Evolutionary conservation across 2,888 invertebrate species (phyloP).

Genomic region (Drosophila seclusa): DNA sequence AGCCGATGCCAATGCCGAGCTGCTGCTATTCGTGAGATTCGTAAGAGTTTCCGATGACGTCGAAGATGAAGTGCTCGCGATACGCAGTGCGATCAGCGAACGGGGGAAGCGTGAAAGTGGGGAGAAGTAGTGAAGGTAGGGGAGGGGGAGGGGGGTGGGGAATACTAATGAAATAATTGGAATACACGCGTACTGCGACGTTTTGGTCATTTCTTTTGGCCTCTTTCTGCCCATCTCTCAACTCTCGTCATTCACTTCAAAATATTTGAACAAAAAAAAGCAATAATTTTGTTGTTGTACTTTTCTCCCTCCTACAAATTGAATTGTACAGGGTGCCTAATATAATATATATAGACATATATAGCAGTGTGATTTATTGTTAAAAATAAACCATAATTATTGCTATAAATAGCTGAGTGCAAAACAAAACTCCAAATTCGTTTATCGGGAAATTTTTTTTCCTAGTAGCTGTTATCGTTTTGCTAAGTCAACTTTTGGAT

Average conservation of each 20-base stretch:
- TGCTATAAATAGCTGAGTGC: neutral
- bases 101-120: neutral
- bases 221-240: slow-evolving; percentile 14
- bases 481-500: neutral
- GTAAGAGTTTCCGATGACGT: slow-evolving; percentile 21
- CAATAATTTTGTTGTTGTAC: slow-evolving; percentile 4
- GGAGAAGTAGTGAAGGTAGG: neutral
- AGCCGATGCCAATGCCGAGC: slow-evolving; percentile 5
- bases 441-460: too few species aligned
- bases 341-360: too few species aligned
- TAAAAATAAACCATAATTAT: neutral
- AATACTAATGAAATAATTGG: slow-evolving; percentile 23
- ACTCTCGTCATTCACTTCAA: slow-evolving; percentile 53
- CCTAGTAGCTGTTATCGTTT: too few species aligned
- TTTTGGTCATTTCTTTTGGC: slow-evolving; percentile 11
- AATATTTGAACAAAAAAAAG: slow-evolving; percentile 7
- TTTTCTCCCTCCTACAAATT: neutral
- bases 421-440: neutral
- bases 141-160: slow-evolving; percentile 3
- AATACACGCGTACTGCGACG: slow-evolving; percentile 30
- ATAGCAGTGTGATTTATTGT: neutral
- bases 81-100: slow-evolving; percentile 17
- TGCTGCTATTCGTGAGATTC: slow-evolving; percentile 19
- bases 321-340: neutral
- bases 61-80: slow-evolving; percentile 28